These are phyloP conservation scores for Tragelaphus scriptus DNA, from an alignment of 2,113 vertebrate genomes.

Conservation along the genomic window DNA sequence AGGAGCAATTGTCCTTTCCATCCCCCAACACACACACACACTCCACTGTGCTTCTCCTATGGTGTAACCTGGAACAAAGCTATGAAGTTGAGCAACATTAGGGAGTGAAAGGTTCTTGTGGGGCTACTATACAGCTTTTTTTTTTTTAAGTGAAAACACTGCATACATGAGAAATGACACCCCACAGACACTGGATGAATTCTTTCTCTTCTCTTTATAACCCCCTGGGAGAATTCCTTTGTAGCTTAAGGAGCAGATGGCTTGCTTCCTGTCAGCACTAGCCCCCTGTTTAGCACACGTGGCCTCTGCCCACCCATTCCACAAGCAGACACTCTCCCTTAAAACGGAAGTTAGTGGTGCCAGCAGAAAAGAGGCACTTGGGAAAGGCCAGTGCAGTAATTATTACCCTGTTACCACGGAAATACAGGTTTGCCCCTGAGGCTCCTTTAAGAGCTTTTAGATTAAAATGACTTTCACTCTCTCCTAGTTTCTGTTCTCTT, in stretches of 20 bases:
- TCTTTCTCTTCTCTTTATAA: background rate
- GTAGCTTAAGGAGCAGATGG: slow-evolving; percentile 50
- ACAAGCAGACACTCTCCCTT: slow-evolving; percentile 13
- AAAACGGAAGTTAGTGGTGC: slow-evolving; percentile 12
- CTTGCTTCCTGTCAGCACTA: slow-evolving; percentile 57
- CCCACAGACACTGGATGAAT: background rate
- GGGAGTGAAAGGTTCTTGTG: background rate
- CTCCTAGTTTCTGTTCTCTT: background rate
- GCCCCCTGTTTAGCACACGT: slow-evolving; percentile 36
- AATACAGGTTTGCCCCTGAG: slow-evolving; percentile 48
- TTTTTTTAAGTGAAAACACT: background rate
- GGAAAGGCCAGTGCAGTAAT: slow-evolving; percentile 48
- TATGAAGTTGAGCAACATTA: background rate
- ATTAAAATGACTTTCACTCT: slow-evolving; percentile 28
- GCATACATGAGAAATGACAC: background rate
- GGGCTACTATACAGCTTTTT: background rate
- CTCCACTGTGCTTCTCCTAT: too few relatives aligned
- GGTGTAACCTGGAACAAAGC: background rate
- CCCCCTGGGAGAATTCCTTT: slow-evolving; percentile 46
- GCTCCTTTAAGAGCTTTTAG: slow-evolving; percentile 35
- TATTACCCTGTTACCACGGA: slow-evolving; percentile 47
- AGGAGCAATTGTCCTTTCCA: too few relatives aligned
- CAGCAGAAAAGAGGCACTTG: background rate
- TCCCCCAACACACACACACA: background rate
- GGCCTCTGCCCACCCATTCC: slow-evolving; percentile 28